Percentiles rank a stretch among this genome's conserved stretches.
Conservation (phyloP, 2,888 invertebrate genomes). For the Heliconius ethilla region DNA sequence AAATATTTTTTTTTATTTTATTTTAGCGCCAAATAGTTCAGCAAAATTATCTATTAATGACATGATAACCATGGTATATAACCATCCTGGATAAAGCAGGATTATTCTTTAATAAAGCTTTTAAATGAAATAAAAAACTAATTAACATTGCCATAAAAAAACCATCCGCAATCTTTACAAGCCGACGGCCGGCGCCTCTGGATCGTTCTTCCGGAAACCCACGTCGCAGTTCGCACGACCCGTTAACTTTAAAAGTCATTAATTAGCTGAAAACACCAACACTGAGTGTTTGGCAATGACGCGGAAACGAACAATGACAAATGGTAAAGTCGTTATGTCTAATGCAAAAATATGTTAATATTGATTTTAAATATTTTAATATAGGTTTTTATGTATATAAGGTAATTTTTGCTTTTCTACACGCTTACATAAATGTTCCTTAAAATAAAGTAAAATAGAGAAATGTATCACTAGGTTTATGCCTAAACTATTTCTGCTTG, state of each 20-base stretch:
- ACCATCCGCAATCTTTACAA: background rate
- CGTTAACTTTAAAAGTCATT: slow-evolving; percentile 62
- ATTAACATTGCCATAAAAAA: background rate
- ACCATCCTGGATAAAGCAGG: no score
- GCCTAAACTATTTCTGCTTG: background rate
- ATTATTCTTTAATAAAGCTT: no score
- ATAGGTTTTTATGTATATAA: background rate
- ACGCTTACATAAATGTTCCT: background rate
- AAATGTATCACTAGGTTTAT: background rate
- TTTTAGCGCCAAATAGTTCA: no score
- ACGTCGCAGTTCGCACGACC: slow-evolving; percentile 62
- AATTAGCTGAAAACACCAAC: slow-evolving; percentile 69
- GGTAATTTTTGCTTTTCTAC: no score
- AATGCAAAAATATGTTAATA: slow-evolving; percentile 27
- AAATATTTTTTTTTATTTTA: no score
- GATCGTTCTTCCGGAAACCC: slow-evolving; percentile 59
- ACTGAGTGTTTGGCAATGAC: slow-evolving; percentile 63
- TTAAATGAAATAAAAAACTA: background rate
- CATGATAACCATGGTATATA: no score
- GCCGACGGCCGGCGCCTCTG: slow-evolving; percentile 49
- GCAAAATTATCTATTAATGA: no score
- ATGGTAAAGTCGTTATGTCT: slow-evolving; percentile 47
- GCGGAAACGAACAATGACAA: slow-evolving; percentile 55
- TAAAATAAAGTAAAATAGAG: background rate
- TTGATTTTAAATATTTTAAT: background rate